A percentile compares a stretch with the other conserved stretches of the same genome.
These are phyloP conservation scores for Oryzias celebensis DNA, from an alignment of 2,113 vertebrate genomes.

Conservation along the genomic window DNA sequence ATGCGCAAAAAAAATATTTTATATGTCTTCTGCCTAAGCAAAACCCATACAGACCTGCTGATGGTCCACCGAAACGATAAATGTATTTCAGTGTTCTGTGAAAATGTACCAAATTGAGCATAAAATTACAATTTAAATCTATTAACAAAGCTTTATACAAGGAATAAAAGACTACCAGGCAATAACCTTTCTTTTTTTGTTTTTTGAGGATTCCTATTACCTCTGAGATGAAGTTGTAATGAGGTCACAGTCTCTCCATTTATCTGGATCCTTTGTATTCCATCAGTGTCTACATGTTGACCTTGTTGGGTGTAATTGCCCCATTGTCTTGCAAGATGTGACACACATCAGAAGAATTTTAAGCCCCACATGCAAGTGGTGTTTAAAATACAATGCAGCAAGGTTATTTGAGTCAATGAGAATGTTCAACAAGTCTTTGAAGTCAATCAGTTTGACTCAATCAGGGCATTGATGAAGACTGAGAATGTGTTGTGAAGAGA, in stretches of 20 bases:
- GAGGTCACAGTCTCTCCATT: conserved; percentile 48
- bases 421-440: conserved; percentile 19
- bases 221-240: conserved; percentile 40
- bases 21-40: neutral
- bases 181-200: conserved; percentile 18
- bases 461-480: conserved; percentile 33
- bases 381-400: conserved; percentile 24
- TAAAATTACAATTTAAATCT: neutral
- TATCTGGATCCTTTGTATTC: conserved; percentile 45
- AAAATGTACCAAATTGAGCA: neutral
- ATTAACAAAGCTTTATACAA: conserved; percentile 1
- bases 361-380: conserved; percentile 32
- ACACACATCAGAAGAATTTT: conserved; percentile 46
- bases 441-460: conserved; percentile 29
- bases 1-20: neutral
- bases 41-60: neutral
- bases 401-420: conserved; percentile 40
- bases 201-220: conserved; percentile 27
- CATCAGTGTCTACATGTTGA: conserved; percentile 44
- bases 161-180: conserved; percentile 1
- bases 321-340: conserved; percentile 38
- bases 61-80: neutral
- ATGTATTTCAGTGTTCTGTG: too few species aligned
- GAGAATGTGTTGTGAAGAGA: conserved; percentile 28
- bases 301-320: conserved; percentile 40